Percentiles rank a stretch among this genome's conserved stretches.
phyloP scores from a whole-genome alignment of 2,797 vertebrate genomes.

The Trematomus bernacchii region DNA sequence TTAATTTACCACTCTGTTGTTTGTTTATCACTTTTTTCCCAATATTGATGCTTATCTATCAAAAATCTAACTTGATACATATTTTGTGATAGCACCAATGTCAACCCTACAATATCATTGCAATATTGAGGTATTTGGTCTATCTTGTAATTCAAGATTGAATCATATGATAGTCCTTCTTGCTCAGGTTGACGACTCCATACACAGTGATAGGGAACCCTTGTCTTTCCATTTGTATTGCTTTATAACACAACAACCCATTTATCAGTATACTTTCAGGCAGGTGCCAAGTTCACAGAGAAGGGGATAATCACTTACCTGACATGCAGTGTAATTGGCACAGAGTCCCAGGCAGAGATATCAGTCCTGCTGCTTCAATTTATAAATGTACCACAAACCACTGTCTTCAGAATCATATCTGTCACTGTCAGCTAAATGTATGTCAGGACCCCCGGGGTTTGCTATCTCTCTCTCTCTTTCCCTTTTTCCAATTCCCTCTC shows the following conservation, averaged over 20 bases:
- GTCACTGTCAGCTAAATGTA: constrained; percentile 75
- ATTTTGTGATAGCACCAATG: no score
- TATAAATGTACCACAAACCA: constrained; percentile 55
- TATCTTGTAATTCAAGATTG: neutral
- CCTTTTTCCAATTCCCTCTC: neutral
- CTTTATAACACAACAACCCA: neutral
- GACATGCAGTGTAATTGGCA: constrained; percentile 55
- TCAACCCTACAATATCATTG: no score
- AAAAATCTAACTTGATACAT: no score
- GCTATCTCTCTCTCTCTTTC: constrained; percentile 8
- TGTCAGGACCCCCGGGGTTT: constrained; percentile 70
- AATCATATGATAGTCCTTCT: neutral
- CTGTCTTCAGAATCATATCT: constrained; percentile 69
- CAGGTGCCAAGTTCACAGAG: constrained; percentile 18
- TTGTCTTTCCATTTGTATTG: neutral
- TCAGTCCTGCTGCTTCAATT: constrained; percentile 39
- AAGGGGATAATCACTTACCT: constrained; percentile 43
- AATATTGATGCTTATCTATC: no score
- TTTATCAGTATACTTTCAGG: constrained; percentile 29
- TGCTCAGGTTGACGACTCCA: constrained; percentile 2
- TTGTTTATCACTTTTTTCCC: no score
- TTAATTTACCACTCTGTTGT: no score
- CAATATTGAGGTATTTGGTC: no score
- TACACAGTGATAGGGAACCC: neutral
- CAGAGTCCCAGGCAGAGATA: constrained; percentile 30